These are phyloP conservation scores for Nyctereutes procyonoides DNA, from an alignment of 2,113 vertebrate genomes.

Conservation along the genomic window DNA sequence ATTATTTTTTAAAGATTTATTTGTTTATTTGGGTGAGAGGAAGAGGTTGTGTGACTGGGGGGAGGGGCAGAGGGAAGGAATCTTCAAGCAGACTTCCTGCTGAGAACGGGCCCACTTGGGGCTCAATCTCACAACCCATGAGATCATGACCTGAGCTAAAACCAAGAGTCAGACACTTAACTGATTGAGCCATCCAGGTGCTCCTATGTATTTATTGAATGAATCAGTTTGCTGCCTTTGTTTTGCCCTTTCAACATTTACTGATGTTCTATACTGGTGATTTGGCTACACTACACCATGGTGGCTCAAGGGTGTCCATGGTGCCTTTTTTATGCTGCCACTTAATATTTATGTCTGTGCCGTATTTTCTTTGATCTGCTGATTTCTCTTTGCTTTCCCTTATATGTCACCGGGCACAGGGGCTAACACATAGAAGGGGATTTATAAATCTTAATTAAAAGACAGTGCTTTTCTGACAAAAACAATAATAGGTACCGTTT, in stretches of 20 bases:
- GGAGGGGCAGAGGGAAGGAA: not conserved
- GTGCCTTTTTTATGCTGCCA: not conserved
- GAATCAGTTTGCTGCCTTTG: not conserved
- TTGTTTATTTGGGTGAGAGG: not conserved
- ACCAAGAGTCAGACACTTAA: not conserved
- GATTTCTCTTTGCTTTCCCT: not conserved
- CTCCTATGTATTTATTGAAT: not conserved
- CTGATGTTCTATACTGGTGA: not conserved
- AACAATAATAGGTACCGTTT: not conserved
- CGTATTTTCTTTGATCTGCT: conserved; percentile 3
- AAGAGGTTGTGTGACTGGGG: not conserved
- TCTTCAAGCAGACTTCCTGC: not conserved
- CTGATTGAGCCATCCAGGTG: not conserved
- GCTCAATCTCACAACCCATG: not conserved
- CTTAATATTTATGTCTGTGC: not conserved
- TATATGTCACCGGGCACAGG: not conserved
- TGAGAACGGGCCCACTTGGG: rapidly evolving
- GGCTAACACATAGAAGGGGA: not conserved
- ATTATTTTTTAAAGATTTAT: not conserved
- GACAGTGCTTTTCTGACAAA: not conserved
- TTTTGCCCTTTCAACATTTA: not conserved
- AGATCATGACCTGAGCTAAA: not conserved
- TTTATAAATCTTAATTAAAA: not conserved
- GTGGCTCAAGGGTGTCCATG: not conserved
- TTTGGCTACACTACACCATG: not conserved